A percentile compares a stretch with the other conserved stretches of the same genome.
Conservation (phyloP, 2,113 vertebrate genomes). For the Sorex araneus region DNA sequence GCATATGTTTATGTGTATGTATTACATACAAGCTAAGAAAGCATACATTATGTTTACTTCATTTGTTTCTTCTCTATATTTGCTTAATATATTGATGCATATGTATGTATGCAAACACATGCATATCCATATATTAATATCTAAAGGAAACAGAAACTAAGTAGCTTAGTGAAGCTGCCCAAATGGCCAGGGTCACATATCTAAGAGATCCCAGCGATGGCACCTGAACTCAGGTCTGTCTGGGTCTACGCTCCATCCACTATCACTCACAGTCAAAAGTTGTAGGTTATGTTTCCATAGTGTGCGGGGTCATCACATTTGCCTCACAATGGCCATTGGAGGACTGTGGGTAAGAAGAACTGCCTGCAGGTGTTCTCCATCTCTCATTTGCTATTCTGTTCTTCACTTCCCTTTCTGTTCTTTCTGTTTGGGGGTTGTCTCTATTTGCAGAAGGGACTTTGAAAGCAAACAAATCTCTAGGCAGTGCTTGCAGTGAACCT, state of each 20-base stretch:
- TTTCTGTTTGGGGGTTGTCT: slow-evolving; percentile 7
- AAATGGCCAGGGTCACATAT: not conserved
- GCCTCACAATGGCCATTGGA: not conserved
- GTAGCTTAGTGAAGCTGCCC: not conserved
- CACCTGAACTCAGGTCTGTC: not conserved
- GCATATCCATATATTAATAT: not conserved
- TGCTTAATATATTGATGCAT: too few species aligned
- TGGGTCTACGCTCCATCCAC: not conserved
- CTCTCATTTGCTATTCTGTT: not conserved
- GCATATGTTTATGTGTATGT: not conserved
- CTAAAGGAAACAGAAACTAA: not conserved
- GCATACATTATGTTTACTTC: not conserved
- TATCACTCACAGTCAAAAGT: not conserved
- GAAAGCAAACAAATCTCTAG: not conserved
- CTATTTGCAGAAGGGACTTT: not conserved
- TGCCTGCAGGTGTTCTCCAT: not conserved
- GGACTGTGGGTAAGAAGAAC: not conserved
- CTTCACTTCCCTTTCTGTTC: not conserved
- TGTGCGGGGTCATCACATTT: too few species aligned
- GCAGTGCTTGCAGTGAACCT: not conserved
- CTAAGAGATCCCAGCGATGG: not conserved
- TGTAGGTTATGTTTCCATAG: too few species aligned
- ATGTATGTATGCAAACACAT: too few species aligned
- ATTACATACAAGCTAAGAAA: not conserved
- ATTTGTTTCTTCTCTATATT: too few species aligned